Base-by-base conservation (phyloP, 2,797 vertebrate species). In the Labeo calbasu region DNA sequence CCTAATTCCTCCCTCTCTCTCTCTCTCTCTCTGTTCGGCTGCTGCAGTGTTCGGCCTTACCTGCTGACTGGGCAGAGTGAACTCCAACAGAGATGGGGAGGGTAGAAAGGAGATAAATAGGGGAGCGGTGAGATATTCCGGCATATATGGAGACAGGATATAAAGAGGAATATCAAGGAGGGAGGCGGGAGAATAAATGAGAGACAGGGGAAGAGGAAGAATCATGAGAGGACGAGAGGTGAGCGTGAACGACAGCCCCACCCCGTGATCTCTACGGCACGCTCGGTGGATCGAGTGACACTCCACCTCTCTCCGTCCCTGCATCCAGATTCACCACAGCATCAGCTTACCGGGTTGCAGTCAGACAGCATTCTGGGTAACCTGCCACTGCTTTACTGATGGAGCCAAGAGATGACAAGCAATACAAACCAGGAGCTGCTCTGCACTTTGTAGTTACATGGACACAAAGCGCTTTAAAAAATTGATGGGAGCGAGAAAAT, bases 1-100 rank as follows among this genome's bases (percentile, higher is more conserved):
- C 85, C 82, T 86, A 59, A 83, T 57, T 79, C 36, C 59, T 2
- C 40, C 23, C 76, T 76, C 40, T 40, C 72, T 84, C 79, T 72
- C n/a, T 21, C n/a, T 81, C 40, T 61, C 65, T 69, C 2, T 79
- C 68, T 84, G 17, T 2, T 36, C 77, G 79, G 75, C 73, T 83
- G 91, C 93, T 92, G 93, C 93, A 93, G 92, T 93, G 89, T 86
- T 82, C 19, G 84, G 80, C 86, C 84, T 88, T 89, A 90, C 88
- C 90, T 94, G 94, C 94, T 95, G 94, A 95, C 93, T 90, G 90
- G 85, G 92, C 94, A 94, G 89, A 93, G 92, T 76, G 84, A 92
- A 92, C 86, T 92, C 91, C 91, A 89, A 86, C 89, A 84, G 77
- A 88, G 70, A 48, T 21, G 17, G 36, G 13, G 77, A 55, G 50